Evolutionary conservation across 2,113 vertebrate species (phyloP), one percentile per base, ranked within the genome.

Genomic region (Sminthopsis crassicaudata): DNA sequence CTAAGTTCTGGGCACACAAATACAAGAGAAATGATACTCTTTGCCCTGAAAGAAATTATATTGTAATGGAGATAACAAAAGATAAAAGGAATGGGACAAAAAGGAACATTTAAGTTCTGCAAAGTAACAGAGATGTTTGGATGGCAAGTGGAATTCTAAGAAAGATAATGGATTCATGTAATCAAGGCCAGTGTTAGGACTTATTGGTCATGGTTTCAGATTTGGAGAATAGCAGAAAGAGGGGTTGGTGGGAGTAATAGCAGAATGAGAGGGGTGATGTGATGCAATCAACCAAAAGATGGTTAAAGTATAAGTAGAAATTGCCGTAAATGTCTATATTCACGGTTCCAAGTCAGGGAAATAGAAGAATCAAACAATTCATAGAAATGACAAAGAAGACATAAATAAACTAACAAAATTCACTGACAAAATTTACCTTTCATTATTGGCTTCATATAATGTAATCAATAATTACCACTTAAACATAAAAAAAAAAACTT

Each of bases 21-120:
- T 36, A 16, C 30, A 36, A 67, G 36, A 36, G 9, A 67, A 60
- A 36, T 16, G 30, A 67, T 36, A 14, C 3, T 36, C 30, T 67
- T 57, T 57, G 27, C 2, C 60, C 30, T 36, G 30, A 36, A 67
- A 30, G 30, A 67, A 67, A 36, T 67, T 67, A 67, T 36, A 36
- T 67, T 67, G 30, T 5, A 67, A 16, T 36, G 30, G 12, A 16
- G 30, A 30, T 36, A 60, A 67, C 57, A 12, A 67, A 12, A 67
- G 0, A 16, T 11, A 36, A 9, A 60, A 27, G 11, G 8, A 30
- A 36, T 12, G 16, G 3, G n/a, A 16, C 14, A n/a, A 1, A 5
- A 76, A 76, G 36, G 14, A n/a, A 19, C 4, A 76, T 16, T 16
- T 36, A 1, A 19, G 14, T 42, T 76, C 36, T n/a, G 14, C 67